Evolutionary conservation across 2,113 vertebrate genomes (phyloP), one percentile per base, ranked within the genome.

Genomic region (Isichthys henryi): DNA sequence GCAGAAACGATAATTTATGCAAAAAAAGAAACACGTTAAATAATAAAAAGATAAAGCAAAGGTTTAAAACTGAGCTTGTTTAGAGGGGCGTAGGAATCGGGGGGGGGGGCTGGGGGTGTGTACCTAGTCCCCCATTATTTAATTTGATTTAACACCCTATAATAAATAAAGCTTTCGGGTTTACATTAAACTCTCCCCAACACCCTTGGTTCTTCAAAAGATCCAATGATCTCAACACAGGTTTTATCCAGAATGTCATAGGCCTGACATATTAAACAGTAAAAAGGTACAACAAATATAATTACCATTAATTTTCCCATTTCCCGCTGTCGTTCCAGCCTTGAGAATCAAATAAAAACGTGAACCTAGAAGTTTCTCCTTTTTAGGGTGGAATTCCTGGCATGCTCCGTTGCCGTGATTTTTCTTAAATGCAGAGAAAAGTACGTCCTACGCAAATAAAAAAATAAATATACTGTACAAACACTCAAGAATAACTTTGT

Each of bases 241-340:
- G 62, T 13, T 66, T 31, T 31, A 66, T 31, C 62, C 27, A 66
- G 62, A 66, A 11, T 66, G n/a, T 27, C 27, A 66, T 0, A 27
- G 58, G 23, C n/a, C n/a, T 31, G 27, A n/a, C 15, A 88, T 35
- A 80, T 7, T 77, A 88, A 80, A 88, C 17, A 88, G 62, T 80
- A 53, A 88, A 88, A 43, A 43, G 56, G 50, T 83, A 58, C 70
- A 43, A 27, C 27, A 82, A 92, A 93, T 95, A 96, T 96, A 1
- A 95, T 95, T 86, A 96, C 62, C 92, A 96, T 94, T 95, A 94
- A 95, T 95, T 96, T 96, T n/a, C 96, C 95, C 96, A 96, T 96
- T 49, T 93, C 88, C 90, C 31, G 50, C 21, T 48, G n/a, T 48
- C 13, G 77, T 53, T 88, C 50, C 46, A 66, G 56, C 11, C 5